Conservation (phyloP, 2,797 vertebrate species). For the Pseudocheirus occidentalis region DNA sequence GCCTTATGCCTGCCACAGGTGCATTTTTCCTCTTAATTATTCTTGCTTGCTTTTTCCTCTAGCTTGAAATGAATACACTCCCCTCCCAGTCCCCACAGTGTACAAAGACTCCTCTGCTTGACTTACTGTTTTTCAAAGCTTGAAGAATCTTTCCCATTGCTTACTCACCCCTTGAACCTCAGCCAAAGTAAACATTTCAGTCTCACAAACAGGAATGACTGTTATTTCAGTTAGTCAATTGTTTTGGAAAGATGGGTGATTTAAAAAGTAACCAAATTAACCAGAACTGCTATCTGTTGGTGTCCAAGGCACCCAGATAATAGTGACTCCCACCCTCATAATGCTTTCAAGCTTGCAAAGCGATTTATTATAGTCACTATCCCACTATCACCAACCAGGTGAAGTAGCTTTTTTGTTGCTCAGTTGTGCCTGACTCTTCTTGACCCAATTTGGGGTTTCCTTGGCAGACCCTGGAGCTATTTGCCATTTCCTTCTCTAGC, state of each 20-base stretch:
- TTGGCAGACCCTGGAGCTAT: background rate
- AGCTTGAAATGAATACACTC: background rate
- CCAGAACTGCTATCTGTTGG: background rate
- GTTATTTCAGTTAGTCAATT: background rate
- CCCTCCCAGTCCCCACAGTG: background rate
- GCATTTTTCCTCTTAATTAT: background rate
- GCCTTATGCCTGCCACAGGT: background rate
- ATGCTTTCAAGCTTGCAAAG: background rate
- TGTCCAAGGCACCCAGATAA: background rate
- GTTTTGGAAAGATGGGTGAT: background rate
- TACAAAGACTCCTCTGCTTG: background rate
- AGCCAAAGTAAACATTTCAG: background rate
- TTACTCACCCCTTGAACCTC: background rate
- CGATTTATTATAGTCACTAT: background rate
- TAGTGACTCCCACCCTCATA: background rate
- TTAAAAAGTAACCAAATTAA: background rate
- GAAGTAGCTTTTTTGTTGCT: background rate
- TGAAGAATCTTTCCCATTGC: background rate
- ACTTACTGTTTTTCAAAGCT: background rate
- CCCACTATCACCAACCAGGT: background rate
- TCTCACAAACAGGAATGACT: background rate
- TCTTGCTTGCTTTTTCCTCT: background rate
- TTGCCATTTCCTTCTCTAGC: background rate
- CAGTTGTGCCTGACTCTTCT: background rate
- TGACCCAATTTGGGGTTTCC: background rate